Conservation (phyloP, 2,113 vertebrate genomes). For the Daboia siamensis region DNA sequence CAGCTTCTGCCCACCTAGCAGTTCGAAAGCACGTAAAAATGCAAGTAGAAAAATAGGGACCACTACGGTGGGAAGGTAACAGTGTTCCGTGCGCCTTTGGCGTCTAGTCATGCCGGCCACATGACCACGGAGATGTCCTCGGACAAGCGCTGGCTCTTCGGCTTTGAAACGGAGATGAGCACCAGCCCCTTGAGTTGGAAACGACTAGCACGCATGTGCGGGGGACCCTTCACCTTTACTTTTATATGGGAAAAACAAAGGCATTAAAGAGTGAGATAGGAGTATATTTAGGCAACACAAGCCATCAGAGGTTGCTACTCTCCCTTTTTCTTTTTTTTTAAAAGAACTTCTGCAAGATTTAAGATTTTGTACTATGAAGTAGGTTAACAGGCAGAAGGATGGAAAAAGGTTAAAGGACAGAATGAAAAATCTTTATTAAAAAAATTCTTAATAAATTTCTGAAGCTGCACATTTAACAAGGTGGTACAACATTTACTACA, state of each 20-base stretch:
- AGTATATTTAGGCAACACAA: not conserved
- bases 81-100: no score
- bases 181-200: no score
- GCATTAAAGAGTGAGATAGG: not conserved
- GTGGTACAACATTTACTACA: not conserved
- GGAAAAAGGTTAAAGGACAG: not conserved
- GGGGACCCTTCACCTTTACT: no score
- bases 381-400: not conserved
- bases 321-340: not conserved
- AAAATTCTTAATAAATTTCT: not conserved
- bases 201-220: no score
- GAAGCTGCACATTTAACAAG: not conserved
- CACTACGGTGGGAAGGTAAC: no score
- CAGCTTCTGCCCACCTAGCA: no score
- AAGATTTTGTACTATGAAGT: not conserved
- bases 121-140: no score
- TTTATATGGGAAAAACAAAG: not conserved
- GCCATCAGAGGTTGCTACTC: not conserved
- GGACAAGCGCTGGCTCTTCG: no score
- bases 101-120: no score
- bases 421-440: not conserved
- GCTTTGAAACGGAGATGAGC: no score
- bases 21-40: no score
- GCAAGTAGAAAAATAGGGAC: no score
- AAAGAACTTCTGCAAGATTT: not conserved